A percentile compares a stretch with the other conserved stretches of the same genome.
phyloP scores from a whole-genome alignment of 2,888 invertebrate species.

The Gymnosoma rotundatum region DNA sequence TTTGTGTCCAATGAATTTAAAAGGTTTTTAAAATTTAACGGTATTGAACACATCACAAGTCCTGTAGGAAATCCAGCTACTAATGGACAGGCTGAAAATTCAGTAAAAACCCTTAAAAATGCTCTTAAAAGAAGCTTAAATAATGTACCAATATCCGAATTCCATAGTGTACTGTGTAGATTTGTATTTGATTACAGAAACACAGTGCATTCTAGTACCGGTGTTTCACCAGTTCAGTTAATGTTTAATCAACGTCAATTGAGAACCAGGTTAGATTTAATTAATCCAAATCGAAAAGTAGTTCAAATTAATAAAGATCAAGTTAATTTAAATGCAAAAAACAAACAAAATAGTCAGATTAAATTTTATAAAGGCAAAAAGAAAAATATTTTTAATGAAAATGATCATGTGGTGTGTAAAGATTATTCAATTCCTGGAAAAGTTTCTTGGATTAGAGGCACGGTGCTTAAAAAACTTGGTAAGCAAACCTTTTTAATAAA shows the following conservation, averaged over 20 bases:
- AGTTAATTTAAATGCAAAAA: conserved; percentile 29
- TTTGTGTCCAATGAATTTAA: conserved; percentile 71
- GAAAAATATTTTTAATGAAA: conserved; percentile 19
- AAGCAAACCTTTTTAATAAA: conserved; percentile 36
- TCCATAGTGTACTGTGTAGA: conserved; percentile 56
- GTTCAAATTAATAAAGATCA: not conserved
- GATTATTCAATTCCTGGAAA: conserved; percentile 46
- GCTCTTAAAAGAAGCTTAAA: conserved; percentile 39
- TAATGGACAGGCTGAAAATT: conserved; percentile 62
- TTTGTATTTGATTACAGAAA: conserved; percentile 43
- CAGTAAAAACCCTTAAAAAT: conserved; percentile 66
- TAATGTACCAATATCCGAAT: conserved; percentile 44
- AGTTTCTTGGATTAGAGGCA: conserved; percentile 46
- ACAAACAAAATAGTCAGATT: conserved; percentile 39
- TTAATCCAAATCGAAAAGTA: conserved; percentile 37
- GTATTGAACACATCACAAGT: conserved; percentile 63
- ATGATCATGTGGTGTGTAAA: conserved; percentile 42
- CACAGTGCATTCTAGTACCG: not conserved
- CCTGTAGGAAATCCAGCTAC: conserved; percentile 66
- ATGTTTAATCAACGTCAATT: conserved; percentile 19
- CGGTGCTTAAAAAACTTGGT: conserved; percentile 32
- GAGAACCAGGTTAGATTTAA: conserved; percentile 40
- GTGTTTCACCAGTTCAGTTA: not conserved
- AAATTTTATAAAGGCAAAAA: conserved; percentile 34
- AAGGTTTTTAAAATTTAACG: conserved; percentile 63